These are phyloP conservation scores for Taphrorychus bicolor DNA, from an alignment of 2,888 invertebrate species.

Conservation along the genomic window DNA sequence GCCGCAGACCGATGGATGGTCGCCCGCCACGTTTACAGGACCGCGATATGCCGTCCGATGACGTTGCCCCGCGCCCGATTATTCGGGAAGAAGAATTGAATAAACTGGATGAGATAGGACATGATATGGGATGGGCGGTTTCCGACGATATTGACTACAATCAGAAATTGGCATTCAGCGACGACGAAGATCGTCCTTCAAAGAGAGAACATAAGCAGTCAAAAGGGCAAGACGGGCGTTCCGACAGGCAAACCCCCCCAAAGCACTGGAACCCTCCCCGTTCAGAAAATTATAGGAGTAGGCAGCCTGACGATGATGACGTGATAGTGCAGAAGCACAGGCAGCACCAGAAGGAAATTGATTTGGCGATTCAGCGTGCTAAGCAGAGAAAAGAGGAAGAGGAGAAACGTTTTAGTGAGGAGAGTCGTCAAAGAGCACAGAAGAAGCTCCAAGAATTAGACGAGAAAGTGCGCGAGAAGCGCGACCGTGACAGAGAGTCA, in stretches of 20 bases:
- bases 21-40: constrained; percentile 57
- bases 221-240: constrained; percentile 21
- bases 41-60: constrained; percentile 53
- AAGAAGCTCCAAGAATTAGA: constrained; percentile 73
- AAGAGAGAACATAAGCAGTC: constrained; percentile 45
- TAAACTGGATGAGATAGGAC: constrained; percentile 88
- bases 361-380: constrained; percentile 82
- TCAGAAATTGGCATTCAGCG: constrained; percentile 93
- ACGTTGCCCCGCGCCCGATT: constrained; percentile 78
- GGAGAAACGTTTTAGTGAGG: constrained; percentile 77
- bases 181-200: constrained; percentile 72
- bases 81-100: constrained; percentile 93
- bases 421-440: constrained; percentile 63
- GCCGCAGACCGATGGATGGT: constrained; percentile 47
- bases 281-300: constrained; percentile 41
- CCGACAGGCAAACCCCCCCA: constrained; percentile 36
- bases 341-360: constrained; percentile 67
- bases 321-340: constrained; percentile 32
- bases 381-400: constrained; percentile 88
- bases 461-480: constrained; percentile 69
- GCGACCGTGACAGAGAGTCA: constrained; percentile 63
- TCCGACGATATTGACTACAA: constrained; percentile 95
- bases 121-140: constrained; percentile 91
- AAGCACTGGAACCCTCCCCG: constrained; percentile 48
- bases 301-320: constrained; percentile 54